Evolutionary conservation across 1,140 invertebrate species (phyloP).

Genomic region (Himalopsyche phryganea): DNA sequence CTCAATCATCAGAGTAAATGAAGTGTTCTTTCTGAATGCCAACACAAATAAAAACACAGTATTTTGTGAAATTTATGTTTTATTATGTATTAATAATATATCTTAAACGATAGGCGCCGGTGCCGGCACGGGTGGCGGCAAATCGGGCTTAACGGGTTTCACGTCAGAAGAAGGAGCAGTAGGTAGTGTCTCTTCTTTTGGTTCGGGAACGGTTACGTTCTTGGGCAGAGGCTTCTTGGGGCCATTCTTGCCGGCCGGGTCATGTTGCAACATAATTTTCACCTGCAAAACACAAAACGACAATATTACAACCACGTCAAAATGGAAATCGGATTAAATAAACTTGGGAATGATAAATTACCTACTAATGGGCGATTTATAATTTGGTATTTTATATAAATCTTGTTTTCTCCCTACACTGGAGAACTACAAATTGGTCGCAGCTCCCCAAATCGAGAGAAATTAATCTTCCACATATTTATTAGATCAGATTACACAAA

Average conservation of each 20-base stretch:
- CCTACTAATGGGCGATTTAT: too few species aligned
- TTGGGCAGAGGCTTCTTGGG: constrained; percentile 97
- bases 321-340: too few species aligned
- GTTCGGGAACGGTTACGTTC: constrained; percentile 91
- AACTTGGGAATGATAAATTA: too few species aligned
- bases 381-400: too few species aligned
- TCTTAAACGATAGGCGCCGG: not conserved
- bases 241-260: constrained; percentile 94
- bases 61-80: not conserved
- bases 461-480: constrained; percentile 18
- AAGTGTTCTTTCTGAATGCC: too few species aligned
- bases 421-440: not conserved
- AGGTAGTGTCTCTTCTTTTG: constrained; percentile 78
- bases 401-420: constrained; percentile 4
- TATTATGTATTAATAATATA: not conserved
- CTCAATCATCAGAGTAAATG: too few species aligned
- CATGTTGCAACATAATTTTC: constrained; percentile 99
- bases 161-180: constrained; percentile 61
- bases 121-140: constrained; percentile 41
- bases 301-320: too few species aligned
- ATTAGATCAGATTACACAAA: constrained; percentile 6
- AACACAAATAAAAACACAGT: not conserved
- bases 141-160: constrained; percentile 53
- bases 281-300: constrained; percentile 54
- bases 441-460: constrained; percentile 13